Conservation (phyloP, 1,140 invertebrate genomes). For the Ooceraea biroi region DNA sequence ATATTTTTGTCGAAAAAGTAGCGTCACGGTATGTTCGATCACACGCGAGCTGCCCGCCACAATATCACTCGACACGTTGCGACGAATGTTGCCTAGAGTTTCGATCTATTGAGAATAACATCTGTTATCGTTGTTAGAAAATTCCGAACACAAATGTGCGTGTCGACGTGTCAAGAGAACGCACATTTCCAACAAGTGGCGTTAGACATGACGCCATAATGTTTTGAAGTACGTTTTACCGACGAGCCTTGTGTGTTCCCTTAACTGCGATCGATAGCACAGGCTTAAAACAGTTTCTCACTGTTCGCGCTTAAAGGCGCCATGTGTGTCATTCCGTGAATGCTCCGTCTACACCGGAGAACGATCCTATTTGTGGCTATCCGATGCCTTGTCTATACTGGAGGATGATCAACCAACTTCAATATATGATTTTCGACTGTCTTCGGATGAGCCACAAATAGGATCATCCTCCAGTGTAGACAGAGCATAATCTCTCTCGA, state of each 20-base stretch:
- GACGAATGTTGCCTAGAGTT: neutral
- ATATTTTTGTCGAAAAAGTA: neutral
- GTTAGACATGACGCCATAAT: slow-evolving; percentile 50
- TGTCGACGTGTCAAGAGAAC: slow-evolving; percentile 34
- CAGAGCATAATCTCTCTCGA: too few species aligned
- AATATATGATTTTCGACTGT: too few species aligned
- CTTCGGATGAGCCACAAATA: too few species aligned
- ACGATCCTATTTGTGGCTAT: too few species aligned
- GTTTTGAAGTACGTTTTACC: slow-evolving; percentile 38
- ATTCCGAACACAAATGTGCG: neutral
- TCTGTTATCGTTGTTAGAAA: slow-evolving; percentile 1
- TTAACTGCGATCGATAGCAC: slow-evolving; percentile 38
- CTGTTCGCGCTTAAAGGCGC: slow-evolving; percentile 20
- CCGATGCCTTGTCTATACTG: too few species aligned
- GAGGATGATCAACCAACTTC: too few species aligned
- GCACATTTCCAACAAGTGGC: slow-evolving; percentile 51
- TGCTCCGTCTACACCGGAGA: neutral
- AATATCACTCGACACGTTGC: neutral
- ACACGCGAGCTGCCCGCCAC: neutral
- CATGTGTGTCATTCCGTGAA: slow-evolving; percentile 1
- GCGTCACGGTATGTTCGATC: slow-evolving; percentile 13
- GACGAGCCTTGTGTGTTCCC: neutral
- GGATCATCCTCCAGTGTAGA: too few species aligned
- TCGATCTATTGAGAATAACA: neutral
- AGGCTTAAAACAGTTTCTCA: slow-evolving; percentile 9